Conservation (phyloP, 2,888 invertebrate species). For the Criorhina ranunculi region DNA sequence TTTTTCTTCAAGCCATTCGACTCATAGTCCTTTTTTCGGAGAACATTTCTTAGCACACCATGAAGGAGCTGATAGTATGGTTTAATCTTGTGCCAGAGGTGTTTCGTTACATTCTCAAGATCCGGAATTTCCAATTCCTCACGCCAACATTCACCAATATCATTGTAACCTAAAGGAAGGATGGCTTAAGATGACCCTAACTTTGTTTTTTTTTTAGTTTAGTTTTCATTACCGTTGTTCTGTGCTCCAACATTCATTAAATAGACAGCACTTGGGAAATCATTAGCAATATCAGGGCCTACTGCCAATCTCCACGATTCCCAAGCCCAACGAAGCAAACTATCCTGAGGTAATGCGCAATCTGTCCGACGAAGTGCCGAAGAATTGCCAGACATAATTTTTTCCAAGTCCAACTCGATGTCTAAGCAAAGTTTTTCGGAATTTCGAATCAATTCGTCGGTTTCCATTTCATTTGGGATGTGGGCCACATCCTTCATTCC, state of each 20-base stretch:
- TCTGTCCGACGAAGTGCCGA: constrained; percentile 69
- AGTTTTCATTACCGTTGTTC: constrained; percentile 86
- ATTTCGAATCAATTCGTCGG: constrained; percentile 65
- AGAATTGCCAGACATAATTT: constrained; percentile 85
- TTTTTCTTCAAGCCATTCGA: constrained; percentile 86
- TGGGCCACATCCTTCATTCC: constrained; percentile 45
- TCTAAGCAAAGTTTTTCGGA: constrained; percentile 85
- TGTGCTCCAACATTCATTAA: constrained; percentile 88
- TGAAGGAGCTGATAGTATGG: constrained; percentile 90
- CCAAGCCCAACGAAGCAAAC: constrained; percentile 88
- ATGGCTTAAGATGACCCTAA: not conserved
- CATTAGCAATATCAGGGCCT: constrained; percentile 86
- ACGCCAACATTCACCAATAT: constrained; percentile 88
- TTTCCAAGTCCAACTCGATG: constrained; percentile 88
- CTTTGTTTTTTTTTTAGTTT: not conserved
- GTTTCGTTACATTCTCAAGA: constrained; percentile 85
- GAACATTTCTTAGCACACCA: constrained; percentile 88
- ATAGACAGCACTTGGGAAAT: constrained; percentile 86
- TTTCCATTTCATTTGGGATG: constrained; percentile 25
- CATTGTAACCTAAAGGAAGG: constrained; percentile 86
- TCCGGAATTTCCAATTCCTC: constrained; percentile 87
- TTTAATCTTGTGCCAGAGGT: constrained; percentile 86
- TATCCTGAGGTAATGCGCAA: constrained; percentile 80
- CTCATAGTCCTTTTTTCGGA: constrained; percentile 85
- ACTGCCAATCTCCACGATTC: constrained; percentile 88